phyloP scores from a whole-genome alignment of 2,888 invertebrate species.

The Oligia strigilis region DNA sequence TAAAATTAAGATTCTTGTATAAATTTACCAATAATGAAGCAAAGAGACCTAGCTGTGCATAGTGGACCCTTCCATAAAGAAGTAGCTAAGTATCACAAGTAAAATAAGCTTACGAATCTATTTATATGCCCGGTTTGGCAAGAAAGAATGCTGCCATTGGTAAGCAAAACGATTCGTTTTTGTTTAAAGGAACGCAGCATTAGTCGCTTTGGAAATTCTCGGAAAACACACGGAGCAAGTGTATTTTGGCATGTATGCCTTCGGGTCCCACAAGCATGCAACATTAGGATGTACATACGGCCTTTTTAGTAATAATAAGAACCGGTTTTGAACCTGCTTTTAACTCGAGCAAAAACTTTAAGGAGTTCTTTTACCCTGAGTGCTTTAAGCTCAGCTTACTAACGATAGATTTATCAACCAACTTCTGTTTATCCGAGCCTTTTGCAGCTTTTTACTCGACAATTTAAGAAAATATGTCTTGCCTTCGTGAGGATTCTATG shows the following conservation, averaged over 20 bases:
- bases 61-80: background rate
- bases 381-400: constrained; percentile 9
- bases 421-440: constrained; percentile 23
- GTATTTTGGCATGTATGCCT: constrained; percentile 40
- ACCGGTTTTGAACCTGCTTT: constrained; percentile 47
- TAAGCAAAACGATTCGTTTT: background rate
- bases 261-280: background rate
- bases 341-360: constrained; percentile 55
- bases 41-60: background rate
- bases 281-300: constrained; percentile 33
- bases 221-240: background rate
- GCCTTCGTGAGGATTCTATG: background rate
- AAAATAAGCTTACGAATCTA: background rate
- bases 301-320: constrained; percentile 32
- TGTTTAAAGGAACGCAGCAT: background rate
- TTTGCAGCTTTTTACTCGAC: background rate
- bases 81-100: background rate
- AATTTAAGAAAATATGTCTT: background rate
- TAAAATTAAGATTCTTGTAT: background rate
- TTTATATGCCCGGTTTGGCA: background rate
- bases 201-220: constrained; percentile 7
- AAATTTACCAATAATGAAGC: background rate
- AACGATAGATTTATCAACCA: constrained; percentile 31
- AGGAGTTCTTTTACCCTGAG: constrained; percentile 54
- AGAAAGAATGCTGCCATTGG: background rate